phyloP scores from a whole-genome alignment of 2,888 invertebrate species.

The Pseudoips prasinana region DNA sequence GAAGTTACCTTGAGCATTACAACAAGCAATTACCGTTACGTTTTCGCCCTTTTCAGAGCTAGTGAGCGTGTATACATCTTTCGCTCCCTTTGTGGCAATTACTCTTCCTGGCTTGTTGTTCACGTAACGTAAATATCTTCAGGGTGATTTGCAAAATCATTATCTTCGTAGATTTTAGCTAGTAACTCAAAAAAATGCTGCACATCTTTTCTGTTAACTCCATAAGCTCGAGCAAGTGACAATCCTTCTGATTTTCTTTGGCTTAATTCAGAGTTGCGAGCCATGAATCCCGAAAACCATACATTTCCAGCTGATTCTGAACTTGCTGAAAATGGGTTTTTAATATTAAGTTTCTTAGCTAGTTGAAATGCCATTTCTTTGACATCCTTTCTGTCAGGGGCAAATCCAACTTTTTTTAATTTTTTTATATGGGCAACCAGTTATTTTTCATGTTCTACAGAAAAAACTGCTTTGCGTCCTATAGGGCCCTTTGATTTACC shows the following conservation, averaged over 20 bases:
- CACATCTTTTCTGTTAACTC: conserved; percentile 34
- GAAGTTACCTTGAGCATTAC: conserved; percentile 39
- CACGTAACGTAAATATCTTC: conserved; percentile 45
- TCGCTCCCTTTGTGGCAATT: conserved; percentile 41
- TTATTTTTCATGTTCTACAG: conserved; percentile 8
- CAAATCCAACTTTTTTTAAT: conserved; percentile 15
- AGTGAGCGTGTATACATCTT: conserved; percentile 15
- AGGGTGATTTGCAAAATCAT: conserved; percentile 33
- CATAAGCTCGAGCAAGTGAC: conserved; percentile 30
- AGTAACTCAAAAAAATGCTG: conserved; percentile 32
- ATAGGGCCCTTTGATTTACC: conserved; percentile 3
- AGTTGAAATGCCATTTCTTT: too few relatives aligned
- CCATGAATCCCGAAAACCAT: conserved; percentile 12
- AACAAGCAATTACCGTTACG: conserved; percentile 38
- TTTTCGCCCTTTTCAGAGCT: conserved; percentile 32
- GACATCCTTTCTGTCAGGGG: too few relatives aligned
- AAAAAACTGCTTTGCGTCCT: too few relatives aligned
- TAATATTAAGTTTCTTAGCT: too few relatives aligned
- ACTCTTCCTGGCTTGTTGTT: conserved; percentile 47
- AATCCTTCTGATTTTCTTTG: conserved; percentile 38
- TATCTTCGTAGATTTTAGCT: conserved; percentile 19
- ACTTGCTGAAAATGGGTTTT: too few relatives aligned
- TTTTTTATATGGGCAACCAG: conserved; percentile 9
- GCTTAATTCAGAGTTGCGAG: conserved; percentile 6
- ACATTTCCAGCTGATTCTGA: too few relatives aligned